Evolutionary conservation across 2,113 vertebrate genomes (phyloP).

Genomic region (Grammomys surdaster): DNA sequence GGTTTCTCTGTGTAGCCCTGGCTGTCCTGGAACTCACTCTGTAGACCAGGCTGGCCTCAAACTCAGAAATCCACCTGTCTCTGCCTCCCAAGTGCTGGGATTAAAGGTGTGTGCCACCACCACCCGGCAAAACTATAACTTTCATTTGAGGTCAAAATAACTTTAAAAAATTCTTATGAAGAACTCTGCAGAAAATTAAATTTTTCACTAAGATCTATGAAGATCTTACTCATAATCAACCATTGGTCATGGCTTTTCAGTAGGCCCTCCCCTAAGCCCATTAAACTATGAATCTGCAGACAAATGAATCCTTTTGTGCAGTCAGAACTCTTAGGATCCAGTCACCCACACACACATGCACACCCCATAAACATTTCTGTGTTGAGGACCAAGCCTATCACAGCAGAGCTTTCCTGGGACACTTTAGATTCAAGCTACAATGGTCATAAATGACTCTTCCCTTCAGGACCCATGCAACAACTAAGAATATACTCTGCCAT

Average conservation of each 20-base stretch:
- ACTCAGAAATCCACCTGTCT: too few species aligned
- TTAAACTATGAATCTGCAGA: not conserved
- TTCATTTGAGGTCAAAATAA: not conserved
- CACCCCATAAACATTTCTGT: not conserved
- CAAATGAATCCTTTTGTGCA: not conserved
- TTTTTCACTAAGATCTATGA: not conserved
- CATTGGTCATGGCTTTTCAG: not conserved
- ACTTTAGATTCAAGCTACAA: not conserved
- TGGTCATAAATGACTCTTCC: not conserved
- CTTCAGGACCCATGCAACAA: not conserved
- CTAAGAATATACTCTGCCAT: not conserved
- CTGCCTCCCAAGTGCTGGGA: too few species aligned
- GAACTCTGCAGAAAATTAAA: conserved; percentile 19
- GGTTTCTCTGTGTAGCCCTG: too few species aligned
- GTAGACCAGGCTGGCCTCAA: too few species aligned
- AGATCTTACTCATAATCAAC: not conserved
- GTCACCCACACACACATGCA: not conserved
- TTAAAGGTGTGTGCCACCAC: too few species aligned
- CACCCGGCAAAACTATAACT: not conserved
- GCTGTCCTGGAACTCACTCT: too few species aligned
- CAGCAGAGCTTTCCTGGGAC: not conserved
- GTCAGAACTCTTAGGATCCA: not conserved
- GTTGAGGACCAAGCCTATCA: not conserved
- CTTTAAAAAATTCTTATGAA: not conserved
- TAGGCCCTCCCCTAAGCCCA: not conserved